Evolutionary conservation across 2,797 vertebrate genomes (phyloP).

Genomic region (Mionectes olivaceus): DNA sequence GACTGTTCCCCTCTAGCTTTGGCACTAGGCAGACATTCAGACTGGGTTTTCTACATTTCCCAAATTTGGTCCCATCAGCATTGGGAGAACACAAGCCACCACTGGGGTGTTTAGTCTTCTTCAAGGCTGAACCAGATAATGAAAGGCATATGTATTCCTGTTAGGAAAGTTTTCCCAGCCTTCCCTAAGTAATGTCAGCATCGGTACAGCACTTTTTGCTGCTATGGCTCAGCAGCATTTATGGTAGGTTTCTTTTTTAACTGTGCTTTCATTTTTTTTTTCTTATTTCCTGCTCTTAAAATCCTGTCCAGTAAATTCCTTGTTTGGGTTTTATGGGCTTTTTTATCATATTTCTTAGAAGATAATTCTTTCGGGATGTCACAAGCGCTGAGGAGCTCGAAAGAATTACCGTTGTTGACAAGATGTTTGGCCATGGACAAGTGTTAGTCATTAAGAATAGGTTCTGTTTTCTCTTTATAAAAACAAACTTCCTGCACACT

Average conservation of each 20-base stretch:
- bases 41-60: neutral
- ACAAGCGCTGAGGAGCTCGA: neutral
- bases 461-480: constrained; percentile 58
- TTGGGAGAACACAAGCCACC: neutral
- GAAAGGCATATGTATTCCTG: constrained; percentile 26
- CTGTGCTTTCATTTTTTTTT: constrained; percentile 27
- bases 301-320: constrained; percentile 54
- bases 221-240: constrained; percentile 12
- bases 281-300: constrained; percentile 58
- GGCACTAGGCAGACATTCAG: neutral
- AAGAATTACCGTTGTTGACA: constrained; percentile 66
- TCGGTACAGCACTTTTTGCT: neutral
- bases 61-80: neutral
- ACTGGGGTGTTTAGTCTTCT: neutral
- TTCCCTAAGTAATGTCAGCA: constrained; percentile 38
- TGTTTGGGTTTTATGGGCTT: constrained; percentile 56
- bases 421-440: constrained; percentile 55
- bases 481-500: constrained; percentile 55
- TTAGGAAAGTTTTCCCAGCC: constrained; percentile 23
- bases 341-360: constrained; percentile 64
- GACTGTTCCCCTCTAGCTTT: neutral
- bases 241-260: constrained; percentile 31
- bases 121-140: constrained; percentile 9
- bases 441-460: constrained; percentile 69
- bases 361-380: constrained; percentile 66